Conservation (phyloP, 1,140 invertebrate genomes). For the Gonioctena quinquepunctata region DNA sequence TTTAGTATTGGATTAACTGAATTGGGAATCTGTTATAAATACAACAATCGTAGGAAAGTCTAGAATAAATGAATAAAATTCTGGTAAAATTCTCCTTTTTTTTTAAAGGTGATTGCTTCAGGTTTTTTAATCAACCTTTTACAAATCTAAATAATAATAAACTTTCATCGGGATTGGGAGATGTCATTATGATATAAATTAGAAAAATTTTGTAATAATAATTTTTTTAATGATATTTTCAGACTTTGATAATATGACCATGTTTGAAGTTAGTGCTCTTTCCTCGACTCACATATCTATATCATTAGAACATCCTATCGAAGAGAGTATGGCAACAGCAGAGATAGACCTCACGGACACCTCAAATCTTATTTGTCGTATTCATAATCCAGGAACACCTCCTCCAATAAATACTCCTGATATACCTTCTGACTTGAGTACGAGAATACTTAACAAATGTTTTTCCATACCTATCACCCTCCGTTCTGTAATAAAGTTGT, state of each 20-base stretch:
- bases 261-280: conserved; percentile 89
- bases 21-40: too few relatives aligned
- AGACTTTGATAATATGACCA: conserved; percentile 79
- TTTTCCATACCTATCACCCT: conserved; percentile 89
- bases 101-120: too few relatives aligned
- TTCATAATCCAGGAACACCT: conserved; percentile 56
- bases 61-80: too few relatives aligned
- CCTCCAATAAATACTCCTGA: conserved; percentile 62
- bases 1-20: too few relatives aligned
- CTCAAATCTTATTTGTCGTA: conserved; percentile 68
- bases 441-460: conserved; percentile 85
- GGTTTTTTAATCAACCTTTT: too few relatives aligned
- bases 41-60: too few relatives aligned
- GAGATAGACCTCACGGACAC: conserved; percentile 87
- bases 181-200: conserved; percentile 14
- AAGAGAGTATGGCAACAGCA: conserved; percentile 89
- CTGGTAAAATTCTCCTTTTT: too few relatives aligned
- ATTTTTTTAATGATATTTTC: too few relatives aligned
- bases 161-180: too few relatives aligned
- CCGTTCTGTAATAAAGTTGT: conserved; percentile 60
- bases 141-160: too few relatives aligned
- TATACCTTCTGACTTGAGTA: conserved; percentile 75
- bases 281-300: conserved; percentile 88
- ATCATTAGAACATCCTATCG: conserved; percentile 88
- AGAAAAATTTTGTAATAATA: conserved; percentile 7